phyloP scores from a whole-genome alignment of 92 coral and sea anemone species.

The Parazoanthus atlanticus region DNA sequence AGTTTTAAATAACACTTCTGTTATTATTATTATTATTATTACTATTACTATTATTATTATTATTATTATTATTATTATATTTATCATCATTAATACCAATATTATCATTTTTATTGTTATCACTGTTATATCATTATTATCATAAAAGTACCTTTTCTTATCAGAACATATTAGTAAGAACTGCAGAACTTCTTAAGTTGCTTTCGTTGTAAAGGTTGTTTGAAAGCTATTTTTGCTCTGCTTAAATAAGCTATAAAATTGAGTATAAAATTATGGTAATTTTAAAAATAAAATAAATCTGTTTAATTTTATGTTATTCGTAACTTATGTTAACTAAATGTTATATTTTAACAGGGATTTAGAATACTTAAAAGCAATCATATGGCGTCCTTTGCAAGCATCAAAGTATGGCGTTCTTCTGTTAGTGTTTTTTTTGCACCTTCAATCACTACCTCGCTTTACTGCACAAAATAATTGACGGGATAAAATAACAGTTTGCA shows the following conservation, averaged over 20 bases:
- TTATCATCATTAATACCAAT: no score
- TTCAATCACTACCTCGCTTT: not conserved
- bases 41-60: no score
- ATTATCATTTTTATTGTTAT: not conserved
- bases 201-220: no score
- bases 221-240: not conserved
- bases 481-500: not conserved
- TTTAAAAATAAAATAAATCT: not conserved
- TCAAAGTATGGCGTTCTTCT: slow-evolving; percentile 67
- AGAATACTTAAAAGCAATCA: slow-evolving; percentile 69
- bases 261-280: not conserved
- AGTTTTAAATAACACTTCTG: no score
- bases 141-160: no score
- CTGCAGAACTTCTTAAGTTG: not conserved
- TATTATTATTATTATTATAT: no score
- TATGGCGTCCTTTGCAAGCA: slow-evolving; percentile 71
- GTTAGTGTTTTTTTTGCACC: slow-evolving; percentile 17
- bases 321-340: slow-evolving; percentile 38
- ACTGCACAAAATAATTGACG: not conserved
- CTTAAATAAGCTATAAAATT: not conserved
- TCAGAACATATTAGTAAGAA: not conserved
- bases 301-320: slow-evolving; percentile 5
- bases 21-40: no score
- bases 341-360: slow-evolving; percentile 73
- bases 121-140: no score